Percentiles rank a stretch among this genome's conserved stretches.
Conservation (phyloP, 2,797 vertebrate genomes). For the Avahi laniger region DNA sequence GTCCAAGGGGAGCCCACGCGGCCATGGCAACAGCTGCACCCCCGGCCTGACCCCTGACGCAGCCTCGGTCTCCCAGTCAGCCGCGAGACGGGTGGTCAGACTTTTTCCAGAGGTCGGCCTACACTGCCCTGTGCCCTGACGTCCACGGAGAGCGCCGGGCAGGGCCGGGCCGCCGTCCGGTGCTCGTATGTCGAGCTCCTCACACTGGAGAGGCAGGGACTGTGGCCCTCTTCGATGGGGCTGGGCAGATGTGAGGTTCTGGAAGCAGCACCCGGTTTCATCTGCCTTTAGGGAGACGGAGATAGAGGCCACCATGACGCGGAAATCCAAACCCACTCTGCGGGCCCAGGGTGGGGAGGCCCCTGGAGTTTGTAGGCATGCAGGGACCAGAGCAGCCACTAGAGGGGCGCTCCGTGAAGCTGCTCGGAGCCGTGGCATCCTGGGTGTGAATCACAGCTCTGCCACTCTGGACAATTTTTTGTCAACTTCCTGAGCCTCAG, state of each 20-base stretch:
- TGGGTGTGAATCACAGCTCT: background rate
- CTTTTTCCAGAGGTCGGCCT: background rate
- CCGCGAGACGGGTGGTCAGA: background rate
- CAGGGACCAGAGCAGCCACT: background rate
- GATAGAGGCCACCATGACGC: background rate
- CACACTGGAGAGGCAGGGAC: background rate
- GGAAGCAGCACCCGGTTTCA: background rate
- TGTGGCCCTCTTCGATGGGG: background rate
- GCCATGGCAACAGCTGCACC: background rate
- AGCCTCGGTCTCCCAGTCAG: background rate
- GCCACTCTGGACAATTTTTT: background rate
- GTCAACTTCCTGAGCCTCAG: background rate
- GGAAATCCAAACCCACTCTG: no score
- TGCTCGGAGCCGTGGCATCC: background rate
- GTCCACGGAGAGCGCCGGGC: background rate
- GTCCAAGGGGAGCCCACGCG: background rate
- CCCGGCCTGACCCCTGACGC: background rate
- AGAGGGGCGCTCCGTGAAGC: background rate
- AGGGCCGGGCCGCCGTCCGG: background rate
- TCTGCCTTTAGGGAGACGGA: background rate
- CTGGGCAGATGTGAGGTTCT: background rate
- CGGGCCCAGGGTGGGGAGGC: background rate
- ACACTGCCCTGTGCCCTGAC: no score
- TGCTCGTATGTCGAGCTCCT: background rate
- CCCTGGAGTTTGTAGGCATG: background rate